phyloP scores from a whole-genome alignment of 2,888 invertebrate species.

The Trypoxylon attenuatum region DNA sequence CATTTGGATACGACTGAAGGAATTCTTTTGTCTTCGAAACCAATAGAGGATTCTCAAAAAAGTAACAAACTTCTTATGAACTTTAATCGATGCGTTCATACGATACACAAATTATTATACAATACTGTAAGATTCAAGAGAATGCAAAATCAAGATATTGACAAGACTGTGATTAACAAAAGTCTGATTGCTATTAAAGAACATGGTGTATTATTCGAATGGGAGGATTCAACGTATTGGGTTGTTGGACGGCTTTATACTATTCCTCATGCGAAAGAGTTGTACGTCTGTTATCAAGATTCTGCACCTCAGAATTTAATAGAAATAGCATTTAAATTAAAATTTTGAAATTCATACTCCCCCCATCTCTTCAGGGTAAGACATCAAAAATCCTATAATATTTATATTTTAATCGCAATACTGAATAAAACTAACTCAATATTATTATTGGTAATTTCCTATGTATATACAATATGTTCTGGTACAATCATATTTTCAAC shows the following conservation, averaged over 20 bases:
- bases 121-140: constrained; percentile 81
- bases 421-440: too few species aligned
- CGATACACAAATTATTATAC: constrained; percentile 84
- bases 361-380: too few species aligned
- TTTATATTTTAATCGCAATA: constrained; percentile 5
- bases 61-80: constrained; percentile 81
- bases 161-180: constrained; percentile 80
- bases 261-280: constrained; percentile 85
- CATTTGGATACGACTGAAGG: constrained; percentile 84
- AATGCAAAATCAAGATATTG: constrained; percentile 76
- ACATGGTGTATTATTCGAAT: constrained; percentile 86
- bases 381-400: constrained; percentile 4
- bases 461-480: too few species aligned
- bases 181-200: constrained; percentile 88
- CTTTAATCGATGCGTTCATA: constrained; percentile 83
- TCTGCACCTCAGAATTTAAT: constrained; percentile 90
- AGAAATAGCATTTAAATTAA: constrained; percentile 89
- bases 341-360: too few species aligned
- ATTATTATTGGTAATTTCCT: too few species aligned
- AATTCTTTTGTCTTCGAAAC: constrained; percentile 78
- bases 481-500: neutral
- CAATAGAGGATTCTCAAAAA: constrained; percentile 72
- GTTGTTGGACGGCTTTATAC: constrained; percentile 87
- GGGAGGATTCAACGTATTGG: constrained; percentile 83
- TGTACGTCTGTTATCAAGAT: constrained; percentile 92